Base-by-base conservation (phyloP, 2,113 vertebrate species). In the Sinocyclocheilus grahami region DNA sequence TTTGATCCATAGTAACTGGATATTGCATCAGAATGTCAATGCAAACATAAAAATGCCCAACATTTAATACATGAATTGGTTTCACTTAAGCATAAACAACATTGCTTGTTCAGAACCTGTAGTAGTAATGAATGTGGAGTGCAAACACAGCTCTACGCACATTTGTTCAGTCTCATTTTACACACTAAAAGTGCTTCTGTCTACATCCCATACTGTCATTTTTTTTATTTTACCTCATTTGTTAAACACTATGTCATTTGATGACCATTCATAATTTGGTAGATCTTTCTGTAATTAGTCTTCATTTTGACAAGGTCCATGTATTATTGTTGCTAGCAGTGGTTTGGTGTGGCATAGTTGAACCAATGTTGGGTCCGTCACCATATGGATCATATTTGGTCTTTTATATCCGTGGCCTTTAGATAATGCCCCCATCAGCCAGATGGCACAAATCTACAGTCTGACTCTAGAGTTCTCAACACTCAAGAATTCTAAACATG, bases 1-100 rank as follows among this genome's bases (percentile, higher is more conserved):
- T 82, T 24, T 7, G 46, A 10, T 72, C 63, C 39, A 79, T 63
- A 72, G 62, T 89, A 85, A 85, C 88, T 82, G 88, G 86, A 89
- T 83, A 74, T 82, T 42, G 67, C 53, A 24, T 81, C 27, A 62
- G 14, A 60, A 39, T 81, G 76, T 69, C 69, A 81, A 62, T 82
- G 81, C 69, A 84, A 78, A 83, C n/a, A 62, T 46, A 24, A 24
- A 67, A 58, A 30, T n/a, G 27, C 48, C 33, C 46, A 48, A 27
- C 3, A 22, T 85, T 72, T 39, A 65, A 33, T 11, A 33, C 18
- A 48, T 77, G 22, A 20, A 55, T 51, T 74, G 39, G 1, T 42
- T 42, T 42, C 39, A 5, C 39, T 42, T 7, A 16, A 5, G 69
- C 63, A 20, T 62, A 60, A 22, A 14, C 16, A 13, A 85, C 24